A percentile compares a stretch with the other conserved stretches of the same genome.
These are phyloP conservation scores for Malurus cyaneus DNA, from an alignment of 2,113 vertebrate genomes.

Conservation along the genomic window DNA sequence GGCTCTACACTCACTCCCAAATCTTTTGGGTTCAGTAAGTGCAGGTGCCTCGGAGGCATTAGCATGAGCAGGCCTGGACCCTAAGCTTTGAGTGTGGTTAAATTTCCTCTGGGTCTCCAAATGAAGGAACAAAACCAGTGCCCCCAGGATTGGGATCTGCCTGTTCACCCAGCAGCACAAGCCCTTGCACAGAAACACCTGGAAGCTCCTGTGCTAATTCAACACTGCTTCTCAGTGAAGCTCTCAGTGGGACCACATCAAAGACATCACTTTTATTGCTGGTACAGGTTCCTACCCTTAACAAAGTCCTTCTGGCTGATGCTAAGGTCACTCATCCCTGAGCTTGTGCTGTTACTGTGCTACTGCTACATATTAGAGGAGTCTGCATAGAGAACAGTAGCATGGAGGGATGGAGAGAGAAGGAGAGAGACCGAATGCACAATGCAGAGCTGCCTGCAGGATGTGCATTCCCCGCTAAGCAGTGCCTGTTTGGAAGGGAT, in stretches of 20 bases:
- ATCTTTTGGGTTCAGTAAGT: background rate
- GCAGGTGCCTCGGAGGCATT: background rate
- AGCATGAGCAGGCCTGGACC: background rate
- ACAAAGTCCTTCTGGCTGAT: background rate
- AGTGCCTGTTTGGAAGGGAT: background rate
- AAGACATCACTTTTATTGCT: background rate
- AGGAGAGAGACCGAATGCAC: background rate
- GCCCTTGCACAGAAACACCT: background rate
- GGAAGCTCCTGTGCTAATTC: background rate
- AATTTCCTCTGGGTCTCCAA: background rate
- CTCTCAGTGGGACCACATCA: background rate
- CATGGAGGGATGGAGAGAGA: background rate
- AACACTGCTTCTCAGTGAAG: background rate
- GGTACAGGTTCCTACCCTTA: background rate
- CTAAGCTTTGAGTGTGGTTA: background rate
- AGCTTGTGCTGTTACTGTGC: background rate
- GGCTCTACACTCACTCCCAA: background rate
- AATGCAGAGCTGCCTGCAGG: background rate
- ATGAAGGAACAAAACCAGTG: background rate
- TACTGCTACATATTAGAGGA: background rate
- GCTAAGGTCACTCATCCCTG: background rate
- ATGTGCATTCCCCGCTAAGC: background rate
- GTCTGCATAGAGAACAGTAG: background rate
- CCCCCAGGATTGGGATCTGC: background rate
- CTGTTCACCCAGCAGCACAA: background rate